A percentile compares a stretch with the other conserved stretches of the same genome.
Evolutionary conservation across 2,797 vertebrate species (phyloP).

Genomic region (Podarcis siculus): DNA sequence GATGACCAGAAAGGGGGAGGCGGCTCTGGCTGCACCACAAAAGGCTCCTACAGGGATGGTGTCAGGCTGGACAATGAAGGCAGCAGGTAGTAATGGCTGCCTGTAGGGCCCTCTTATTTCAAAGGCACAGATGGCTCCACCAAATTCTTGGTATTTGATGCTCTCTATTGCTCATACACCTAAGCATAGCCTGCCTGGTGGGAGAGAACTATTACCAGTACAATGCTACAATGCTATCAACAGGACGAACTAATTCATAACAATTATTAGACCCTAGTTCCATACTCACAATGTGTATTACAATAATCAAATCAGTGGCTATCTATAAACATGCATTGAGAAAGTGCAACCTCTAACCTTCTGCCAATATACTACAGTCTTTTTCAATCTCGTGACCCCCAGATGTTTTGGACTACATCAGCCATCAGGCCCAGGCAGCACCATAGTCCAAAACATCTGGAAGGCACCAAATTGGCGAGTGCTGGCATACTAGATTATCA

Average conservation of each 20-base stretch:
- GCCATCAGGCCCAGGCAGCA: too few species aligned
- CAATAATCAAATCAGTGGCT: background rate
- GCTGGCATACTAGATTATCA: background rate
- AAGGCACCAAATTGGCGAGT: too few species aligned
- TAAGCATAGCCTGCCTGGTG: background rate
- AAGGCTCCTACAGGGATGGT: conserved; percentile 1
- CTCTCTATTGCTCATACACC: background rate
- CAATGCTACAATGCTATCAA: background rate
- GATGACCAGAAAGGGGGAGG: background rate
- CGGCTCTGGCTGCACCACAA: background rate
- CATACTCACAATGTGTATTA: background rate
- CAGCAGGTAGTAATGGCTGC: conserved; percentile 29
- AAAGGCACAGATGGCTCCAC: conserved; percentile 23
- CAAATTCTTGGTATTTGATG: background rate
- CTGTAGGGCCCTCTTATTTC: conserved; percentile 4
- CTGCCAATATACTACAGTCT: background rate
- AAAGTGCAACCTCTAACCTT: background rate
- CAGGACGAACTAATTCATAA: background rate
- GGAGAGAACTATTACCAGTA: background rate
- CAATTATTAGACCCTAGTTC: background rate
- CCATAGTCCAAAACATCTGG: too few species aligned
- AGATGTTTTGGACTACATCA: too few species aligned
- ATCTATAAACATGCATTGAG: background rate
- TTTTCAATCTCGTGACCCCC: too few species aligned
- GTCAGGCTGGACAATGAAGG: conserved; percentile 10